Evolutionary conservation across 1,140 invertebrate genomes (phyloP).

Genomic region (Notospermus geniculatus): DNA sequence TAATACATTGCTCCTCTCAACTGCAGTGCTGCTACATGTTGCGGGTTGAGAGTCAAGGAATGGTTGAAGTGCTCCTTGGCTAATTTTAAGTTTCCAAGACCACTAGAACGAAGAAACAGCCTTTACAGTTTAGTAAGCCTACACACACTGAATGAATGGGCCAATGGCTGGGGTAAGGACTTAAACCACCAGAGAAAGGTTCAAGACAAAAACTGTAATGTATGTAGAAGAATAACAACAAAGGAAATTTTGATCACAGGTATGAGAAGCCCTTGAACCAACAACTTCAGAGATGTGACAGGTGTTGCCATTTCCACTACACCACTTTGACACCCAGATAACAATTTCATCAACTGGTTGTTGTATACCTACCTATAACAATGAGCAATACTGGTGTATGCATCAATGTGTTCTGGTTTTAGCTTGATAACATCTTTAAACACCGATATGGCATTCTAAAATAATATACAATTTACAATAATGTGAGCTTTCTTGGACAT

Average conservation of each 20-base stretch:
- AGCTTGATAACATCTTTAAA: constrained; percentile 48
- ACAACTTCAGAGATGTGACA: no score
- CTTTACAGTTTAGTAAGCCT: no score
- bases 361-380: constrained; percentile 36
- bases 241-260: no score
- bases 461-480: constrained; percentile 7
- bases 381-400: constrained; percentile 42
- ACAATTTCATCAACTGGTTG: no score
- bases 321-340: background rate
- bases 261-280: no score
- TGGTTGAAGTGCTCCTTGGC: constrained; percentile 40
- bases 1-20: constrained; percentile 37
- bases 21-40: constrained; percentile 34
- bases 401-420: constrained; percentile 42
- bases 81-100: constrained; percentile 38
- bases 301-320: background rate
- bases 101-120: constrained; percentile 24
- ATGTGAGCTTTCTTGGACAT: background rate
- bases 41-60: constrained; percentile 31
- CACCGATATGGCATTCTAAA: constrained; percentile 48
- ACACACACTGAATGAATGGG: no score
- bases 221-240: no score
- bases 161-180: no score
- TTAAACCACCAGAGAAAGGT: no score
- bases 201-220: no score